phyloP scores from a whole-genome alignment of 2,113 vertebrate species.

The Corythornis cristatus region DNA sequence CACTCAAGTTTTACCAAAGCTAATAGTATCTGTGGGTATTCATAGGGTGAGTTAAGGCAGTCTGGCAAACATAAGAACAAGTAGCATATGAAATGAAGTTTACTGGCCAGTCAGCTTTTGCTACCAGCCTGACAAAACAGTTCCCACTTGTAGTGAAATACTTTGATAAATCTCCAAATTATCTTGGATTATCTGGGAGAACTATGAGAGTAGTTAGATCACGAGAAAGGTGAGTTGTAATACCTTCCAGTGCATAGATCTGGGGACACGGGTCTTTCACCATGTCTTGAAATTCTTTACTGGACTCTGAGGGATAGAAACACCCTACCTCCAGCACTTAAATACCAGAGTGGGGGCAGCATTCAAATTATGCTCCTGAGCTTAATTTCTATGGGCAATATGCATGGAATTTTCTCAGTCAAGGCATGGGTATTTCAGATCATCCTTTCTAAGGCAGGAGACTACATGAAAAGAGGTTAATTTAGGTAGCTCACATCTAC shows the following conservation, averaged over 20 bases:
- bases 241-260: too few relatives aligned
- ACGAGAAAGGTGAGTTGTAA: too few relatives aligned
- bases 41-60: neutral
- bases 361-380: too few relatives aligned
- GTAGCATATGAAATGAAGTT: neutral
- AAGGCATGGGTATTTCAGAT: neutral
- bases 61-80: neutral
- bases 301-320: too few relatives aligned
- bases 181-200: too few relatives aligned
- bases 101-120: neutral
- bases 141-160: neutral
- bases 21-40: neutral
- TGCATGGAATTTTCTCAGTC: neutral
- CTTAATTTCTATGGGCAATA: neutral
- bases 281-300: too few relatives aligned
- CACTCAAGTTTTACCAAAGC: neutral
- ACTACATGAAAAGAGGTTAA: neutral
- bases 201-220: too few relatives aligned
- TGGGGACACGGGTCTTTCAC: too few relatives aligned
- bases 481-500: neutral
- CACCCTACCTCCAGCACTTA: too few relatives aligned
- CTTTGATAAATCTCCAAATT: too few relatives aligned
- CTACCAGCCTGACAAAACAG: neutral
- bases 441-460: neutral
- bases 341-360: too few relatives aligned